Evolutionary conservation across 2,797 vertebrate species (phyloP).

Genomic region (Ispidina lecontei): DNA sequence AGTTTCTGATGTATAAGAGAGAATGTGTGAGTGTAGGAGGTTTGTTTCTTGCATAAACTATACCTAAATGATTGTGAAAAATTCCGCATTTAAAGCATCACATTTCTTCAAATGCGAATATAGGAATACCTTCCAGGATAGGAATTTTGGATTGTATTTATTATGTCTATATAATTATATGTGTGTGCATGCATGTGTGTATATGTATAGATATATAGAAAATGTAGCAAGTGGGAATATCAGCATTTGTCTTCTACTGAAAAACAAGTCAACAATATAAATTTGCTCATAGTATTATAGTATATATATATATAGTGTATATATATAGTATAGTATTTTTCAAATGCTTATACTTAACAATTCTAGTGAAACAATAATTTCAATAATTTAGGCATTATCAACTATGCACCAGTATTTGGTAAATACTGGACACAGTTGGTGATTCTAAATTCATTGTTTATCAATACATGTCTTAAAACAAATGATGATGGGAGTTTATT

Average conservation of each 20-base stretch:
- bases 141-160: background rate
- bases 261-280: background rate
- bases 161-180: background rate
- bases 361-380: background rate
- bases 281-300: background rate
- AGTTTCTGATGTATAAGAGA: background rate
- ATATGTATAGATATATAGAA: accelerated
- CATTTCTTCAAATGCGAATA: background rate
- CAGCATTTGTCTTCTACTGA: background rate
- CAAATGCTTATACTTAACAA: background rate
- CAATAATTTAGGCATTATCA: background rate
- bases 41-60: background rate
- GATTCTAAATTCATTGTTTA: background rate
- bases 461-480: background rate
- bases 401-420: background rate
- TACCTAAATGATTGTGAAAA: background rate
- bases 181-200: accelerated
- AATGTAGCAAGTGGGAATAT: background rate
- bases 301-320: too few relatives aligned
- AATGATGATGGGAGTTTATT: background rate
- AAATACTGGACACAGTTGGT: accelerated
- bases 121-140: background rate
- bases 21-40: background rate
- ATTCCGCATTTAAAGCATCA: background rate
- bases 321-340: background rate